Evolutionary conservation across 1,140 invertebrate species (phyloP), one percentile per base, ranked within the genome.

Genomic region (Ceratoteleas bidentatus): DNA sequence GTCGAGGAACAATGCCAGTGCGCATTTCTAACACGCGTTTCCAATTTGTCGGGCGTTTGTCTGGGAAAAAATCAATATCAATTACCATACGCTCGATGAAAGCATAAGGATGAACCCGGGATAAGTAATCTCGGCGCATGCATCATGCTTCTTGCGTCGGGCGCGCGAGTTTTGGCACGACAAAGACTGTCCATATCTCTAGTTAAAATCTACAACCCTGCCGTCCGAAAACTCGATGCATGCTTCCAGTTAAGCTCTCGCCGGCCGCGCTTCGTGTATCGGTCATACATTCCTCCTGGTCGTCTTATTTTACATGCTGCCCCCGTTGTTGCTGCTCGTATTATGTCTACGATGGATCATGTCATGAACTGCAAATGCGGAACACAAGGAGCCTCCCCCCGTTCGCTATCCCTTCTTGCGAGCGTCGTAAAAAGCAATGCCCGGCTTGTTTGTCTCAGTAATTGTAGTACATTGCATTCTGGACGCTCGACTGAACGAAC

Each of bases 121-220:
- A 70, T 58, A 69, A 61, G 62, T 73, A 66, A 72, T 79, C 60
- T 64, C 40, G 50, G 54, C 66, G 61, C 60, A 81, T 81, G 64
- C 58, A 81, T 81, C 79, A 75, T 66, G 72, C 49, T 81, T 76
- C 72, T 81, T 76, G 61, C 60, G 56, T 72, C 66, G 56, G 60
- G 77, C 65, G 77, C 77, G 65, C 82, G 84, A 87, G 87, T 89
- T 87, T 88, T 89, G 87, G 89, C 88, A 88, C 88, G 85, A 89
- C 83, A 85, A 90, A 87, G 81, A 58, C 78, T 78, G 38, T 11
- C 80, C 80, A 86, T 89, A 87, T 88, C 85, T 89, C 80, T 81
- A 85, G 84, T 88, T 85, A 83, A 84, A 72, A 87, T 88, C 79
- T 85, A 83, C 85, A 73, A 80, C 78, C 72, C 54, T 66, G 45